Evolutionary conservation across 2,888 invertebrate species (phyloP).

Genomic region (Eristalis arbustorum): DNA sequence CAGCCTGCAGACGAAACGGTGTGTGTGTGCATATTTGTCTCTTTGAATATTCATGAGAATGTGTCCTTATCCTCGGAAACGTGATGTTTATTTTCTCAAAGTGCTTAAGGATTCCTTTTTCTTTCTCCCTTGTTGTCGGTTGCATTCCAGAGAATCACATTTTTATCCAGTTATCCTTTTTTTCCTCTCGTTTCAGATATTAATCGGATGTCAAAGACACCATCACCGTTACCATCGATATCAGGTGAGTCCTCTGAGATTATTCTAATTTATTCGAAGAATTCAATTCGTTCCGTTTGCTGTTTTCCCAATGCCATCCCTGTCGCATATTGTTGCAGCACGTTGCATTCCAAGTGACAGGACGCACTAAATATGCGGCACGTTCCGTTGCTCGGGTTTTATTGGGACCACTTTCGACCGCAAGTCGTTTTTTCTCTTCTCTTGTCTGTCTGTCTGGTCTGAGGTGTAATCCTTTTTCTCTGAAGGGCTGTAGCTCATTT

Average conservation of each 20-base stretch:
- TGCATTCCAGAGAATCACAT: conserved; percentile 4
- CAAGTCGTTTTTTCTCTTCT: conserved; percentile 20
- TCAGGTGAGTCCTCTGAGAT: conserved; percentile 75
- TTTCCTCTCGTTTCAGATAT: conserved; percentile 75
- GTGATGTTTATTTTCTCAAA: conserved; percentile 67
- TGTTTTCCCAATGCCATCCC: conserved; percentile 48
- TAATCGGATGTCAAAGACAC: conserved; percentile 79
- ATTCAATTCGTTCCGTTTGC: conserved; percentile 4
- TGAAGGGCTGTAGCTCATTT: conserved; percentile 52
- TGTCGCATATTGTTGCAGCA: conserved; percentile 71
- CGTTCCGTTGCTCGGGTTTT: conserved; percentile 49
- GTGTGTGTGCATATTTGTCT: conserved; percentile 16
- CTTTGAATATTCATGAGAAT: conserved; percentile 71
- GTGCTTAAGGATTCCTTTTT: conserved; percentile 48
- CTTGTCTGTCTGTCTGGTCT: conserved; percentile 27
- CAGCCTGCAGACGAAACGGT: not conserved
- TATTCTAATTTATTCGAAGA: conserved; percentile 52
- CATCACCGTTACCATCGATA: conserved; percentile 78
- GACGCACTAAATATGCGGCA: conserved; percentile 53
- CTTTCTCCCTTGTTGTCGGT: not conserved
- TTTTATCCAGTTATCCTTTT: conserved; percentile 45
- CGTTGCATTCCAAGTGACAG: conserved; percentile 53
- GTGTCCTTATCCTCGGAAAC: conserved; percentile 31
- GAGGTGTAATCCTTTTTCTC: conserved; percentile 60
- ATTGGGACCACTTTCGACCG: conserved; percentile 37